A percentile compares a stretch with the other conserved stretches of the same genome.
Evolutionary conservation across 2,888 invertebrate genomes (phyloP).

Genomic region (Plusia festucae): DNA sequence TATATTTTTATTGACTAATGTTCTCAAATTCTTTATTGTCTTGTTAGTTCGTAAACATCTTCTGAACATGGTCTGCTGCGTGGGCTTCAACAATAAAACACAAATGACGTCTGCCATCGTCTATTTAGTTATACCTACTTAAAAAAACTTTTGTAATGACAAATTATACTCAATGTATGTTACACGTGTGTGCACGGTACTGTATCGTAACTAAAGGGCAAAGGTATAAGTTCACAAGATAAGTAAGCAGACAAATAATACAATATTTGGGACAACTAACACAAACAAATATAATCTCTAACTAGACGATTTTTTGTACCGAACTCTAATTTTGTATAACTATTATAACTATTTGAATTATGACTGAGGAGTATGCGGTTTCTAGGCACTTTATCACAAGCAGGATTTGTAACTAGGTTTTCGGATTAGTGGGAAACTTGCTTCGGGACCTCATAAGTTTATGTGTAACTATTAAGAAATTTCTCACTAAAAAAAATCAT

Average conservation of each 20-base stretch:
- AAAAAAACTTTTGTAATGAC: neutral
- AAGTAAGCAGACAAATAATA: slow-evolving; percentile 5
- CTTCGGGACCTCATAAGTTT: too few relatives aligned
- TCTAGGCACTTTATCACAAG: too few relatives aligned
- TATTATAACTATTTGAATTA: too few relatives aligned
- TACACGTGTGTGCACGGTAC: slow-evolving; percentile 15
- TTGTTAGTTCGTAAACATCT: neutral
- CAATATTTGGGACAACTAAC: slow-evolving; percentile 10
- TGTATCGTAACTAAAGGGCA: slow-evolving; percentile 23
- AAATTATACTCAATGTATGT: neutral
- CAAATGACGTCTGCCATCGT: neutral
- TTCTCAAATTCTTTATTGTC: neutral
- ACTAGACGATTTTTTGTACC: neutral
- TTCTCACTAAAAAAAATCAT: too few relatives aligned
- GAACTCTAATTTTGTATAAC: too few relatives aligned
- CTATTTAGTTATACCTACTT: neutral
- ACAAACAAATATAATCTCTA: neutral
- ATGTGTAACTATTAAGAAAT: too few relatives aligned
- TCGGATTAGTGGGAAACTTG: too few relatives aligned
- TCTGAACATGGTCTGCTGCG: neutral
- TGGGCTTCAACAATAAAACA: neutral
- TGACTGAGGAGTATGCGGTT: too few relatives aligned
- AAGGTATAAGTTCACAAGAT: slow-evolving; percentile 35
- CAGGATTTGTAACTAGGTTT: too few relatives aligned
- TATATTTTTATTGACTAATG: too few relatives aligned